Evolutionary conservation across 2,113 vertebrate species (phyloP), one percentile per base, ranked within the genome.

Genomic region (Onychorhynchus coronatus): DNA sequence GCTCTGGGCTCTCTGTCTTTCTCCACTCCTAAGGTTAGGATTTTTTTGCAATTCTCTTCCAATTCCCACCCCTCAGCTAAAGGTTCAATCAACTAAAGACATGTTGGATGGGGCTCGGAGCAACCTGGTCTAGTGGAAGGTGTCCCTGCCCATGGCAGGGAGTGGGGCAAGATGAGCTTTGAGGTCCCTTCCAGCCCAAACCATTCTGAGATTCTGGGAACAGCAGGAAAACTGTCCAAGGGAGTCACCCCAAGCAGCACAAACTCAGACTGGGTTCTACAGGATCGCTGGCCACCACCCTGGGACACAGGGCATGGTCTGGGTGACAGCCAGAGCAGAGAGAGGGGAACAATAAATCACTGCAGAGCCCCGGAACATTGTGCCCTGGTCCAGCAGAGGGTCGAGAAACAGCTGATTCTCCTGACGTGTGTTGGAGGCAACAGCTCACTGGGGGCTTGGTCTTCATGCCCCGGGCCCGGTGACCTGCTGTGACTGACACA

Each of bases 361-460:
- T 6, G 1, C 0, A 47, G 53, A 89, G 72, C 30, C 55, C 58
- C 16, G 33, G 72, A 31, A 49, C 31, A 66, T 4, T 8, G 14
- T 3, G 28, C 16, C 39, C 2, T 9, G 27, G 27, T 3, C 58
- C 58, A 37, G 6, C 39, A n/a, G 0, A 31, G 33, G 13, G 8
- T 0, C 37, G 44, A 66, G 11, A 56, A 72, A 35, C 1, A 33
- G 41, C 88, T 39, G 8, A 33, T 65, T 14, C 25, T 55, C 5
- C 49, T 17, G 53, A 65, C 53, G 39, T 5, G 30, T 56, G 49
- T 2, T 19, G 33, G 28, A 61, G 46, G 14, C 42, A 67, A 1
- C 31, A 71, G 37, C 68, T 63, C 73, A 3, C 11, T 15, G 27
- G 41, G 28, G 25, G 0, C 44, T 42, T 55, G 44, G 41, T n/a